A percentile compares a stretch with the other conserved stretches of the same genome.
These are phyloP conservation scores for Notocelia uddmanniana DNA, from an alignment of 2,888 invertebrate species.

Conservation along the genomic window DNA sequence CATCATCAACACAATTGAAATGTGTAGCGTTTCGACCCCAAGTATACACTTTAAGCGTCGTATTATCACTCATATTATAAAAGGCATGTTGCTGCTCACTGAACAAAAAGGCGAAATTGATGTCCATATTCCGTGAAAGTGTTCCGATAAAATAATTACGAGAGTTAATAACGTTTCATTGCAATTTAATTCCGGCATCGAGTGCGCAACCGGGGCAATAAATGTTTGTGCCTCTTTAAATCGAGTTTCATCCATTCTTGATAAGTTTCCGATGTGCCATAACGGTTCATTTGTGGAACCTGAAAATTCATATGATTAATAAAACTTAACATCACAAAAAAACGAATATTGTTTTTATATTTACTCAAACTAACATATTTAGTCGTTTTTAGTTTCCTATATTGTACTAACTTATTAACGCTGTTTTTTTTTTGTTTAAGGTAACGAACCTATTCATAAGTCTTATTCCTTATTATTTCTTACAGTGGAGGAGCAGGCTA, in stretches of 20 bases:
- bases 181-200: slow-evolving; percentile 23
- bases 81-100: neutral
- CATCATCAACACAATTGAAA: too few relatives aligned
- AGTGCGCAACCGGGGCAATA: slow-evolving; percentile 7
- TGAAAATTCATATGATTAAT: too few relatives aligned
- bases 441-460: too few relatives aligned
- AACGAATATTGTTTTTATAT: too few relatives aligned
- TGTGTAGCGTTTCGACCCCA: neutral
- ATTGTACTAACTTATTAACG: too few relatives aligned
- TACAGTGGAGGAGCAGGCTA: too few relatives aligned
- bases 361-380: too few relatives aligned
- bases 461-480: too few relatives aligned
- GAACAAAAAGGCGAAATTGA: slow-evolving; percentile 10
- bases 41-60: neutral
- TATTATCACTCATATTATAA: neutral
- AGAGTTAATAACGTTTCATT: slow-evolving; percentile 28
- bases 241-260: slow-evolving; percentile 15
- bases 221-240: slow-evolving; percentile 24
- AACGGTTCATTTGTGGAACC: too few relatives aligned
- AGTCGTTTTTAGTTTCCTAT: too few relatives aligned
- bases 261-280: neutral
- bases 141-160: slow-evolving; percentile 31
- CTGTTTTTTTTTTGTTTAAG: too few relatives aligned
- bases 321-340: too few relatives aligned
- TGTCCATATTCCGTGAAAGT: slow-evolving; percentile 23